Evolutionary conservation across 1,140 invertebrate genomes (phyloP).

Genomic region (Atta colombica): DNA sequence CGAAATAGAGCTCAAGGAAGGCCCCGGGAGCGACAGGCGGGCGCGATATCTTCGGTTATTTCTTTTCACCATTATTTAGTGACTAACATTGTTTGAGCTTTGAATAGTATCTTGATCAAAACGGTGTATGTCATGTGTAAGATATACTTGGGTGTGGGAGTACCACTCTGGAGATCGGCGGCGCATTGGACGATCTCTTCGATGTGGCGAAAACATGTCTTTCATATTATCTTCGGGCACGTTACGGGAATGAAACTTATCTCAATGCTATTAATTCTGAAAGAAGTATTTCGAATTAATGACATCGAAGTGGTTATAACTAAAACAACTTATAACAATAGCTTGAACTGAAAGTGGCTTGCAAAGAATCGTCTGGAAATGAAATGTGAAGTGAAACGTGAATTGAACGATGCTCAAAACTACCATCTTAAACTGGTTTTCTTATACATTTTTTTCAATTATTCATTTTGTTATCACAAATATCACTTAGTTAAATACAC

Average conservation of each 20-base stretch:
- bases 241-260: neutral
- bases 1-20: conserved; percentile 50
- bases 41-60: conserved; percentile 83
- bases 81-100: conserved; percentile 88
- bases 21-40: conserved; percentile 73
- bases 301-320: conserved; percentile 22
- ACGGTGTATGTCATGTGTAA: conserved; percentile 87
- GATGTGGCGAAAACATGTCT: neutral
- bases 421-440: neutral
- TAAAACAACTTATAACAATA: conserved; percentile 19
- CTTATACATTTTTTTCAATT: conserved; percentile 1
- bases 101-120: conserved; percentile 87
- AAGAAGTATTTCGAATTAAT: conserved; percentile 2
- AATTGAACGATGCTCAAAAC: neutral
- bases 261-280: neutral
- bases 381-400: neutral
- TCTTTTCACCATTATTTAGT: conserved; percentile 87
- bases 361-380: neutral
- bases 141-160: conserved; percentile 87
- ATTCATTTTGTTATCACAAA: neutral
- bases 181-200: conserved; percentile 48
- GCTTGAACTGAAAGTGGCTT: neutral
- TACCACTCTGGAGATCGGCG: conserved; percentile 78
- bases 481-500: neutral
- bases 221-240: neutral